A percentile compares a stretch with the other conserved stretches of the same genome.
Conservation (phyloP, 2,797 vertebrate species). For the Chaenodraco wilsoni region DNA sequence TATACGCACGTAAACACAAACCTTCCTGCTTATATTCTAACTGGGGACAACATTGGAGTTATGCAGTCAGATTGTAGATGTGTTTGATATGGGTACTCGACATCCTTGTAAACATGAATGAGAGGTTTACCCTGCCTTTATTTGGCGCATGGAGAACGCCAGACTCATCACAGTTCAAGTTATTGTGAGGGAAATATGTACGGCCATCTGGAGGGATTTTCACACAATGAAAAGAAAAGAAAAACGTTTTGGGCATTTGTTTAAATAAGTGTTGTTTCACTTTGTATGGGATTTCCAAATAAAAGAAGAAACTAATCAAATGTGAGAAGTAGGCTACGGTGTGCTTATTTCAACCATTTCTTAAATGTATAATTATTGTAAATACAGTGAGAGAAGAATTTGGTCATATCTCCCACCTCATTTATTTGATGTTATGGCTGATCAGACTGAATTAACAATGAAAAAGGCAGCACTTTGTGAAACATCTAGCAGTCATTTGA, state of each 20-base stretch:
- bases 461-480: background rate
- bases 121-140: background rate
- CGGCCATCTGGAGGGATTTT: constrained; percentile 16
- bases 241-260: no score
- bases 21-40: background rate
- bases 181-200: constrained; percentile 15
- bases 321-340: no score
- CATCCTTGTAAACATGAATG: background rate
- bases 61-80: background rate
- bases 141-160: background rate
- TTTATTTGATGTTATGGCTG: background rate
- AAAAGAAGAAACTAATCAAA: no score
- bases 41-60: background rate
- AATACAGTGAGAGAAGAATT: no score
- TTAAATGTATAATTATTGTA: no score
- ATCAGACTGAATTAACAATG: background rate
- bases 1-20: constrained; percentile 14
- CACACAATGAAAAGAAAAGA: background rate
- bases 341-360: no score
- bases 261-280: no score
- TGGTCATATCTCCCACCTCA: no score
- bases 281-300: no score
- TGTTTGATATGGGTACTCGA: background rate
- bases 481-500: background rate
- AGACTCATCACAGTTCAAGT: background rate